Base-by-base conservation (phyloP, 2,797 vertebrate species). In the Serranus cabrilla region DNA sequence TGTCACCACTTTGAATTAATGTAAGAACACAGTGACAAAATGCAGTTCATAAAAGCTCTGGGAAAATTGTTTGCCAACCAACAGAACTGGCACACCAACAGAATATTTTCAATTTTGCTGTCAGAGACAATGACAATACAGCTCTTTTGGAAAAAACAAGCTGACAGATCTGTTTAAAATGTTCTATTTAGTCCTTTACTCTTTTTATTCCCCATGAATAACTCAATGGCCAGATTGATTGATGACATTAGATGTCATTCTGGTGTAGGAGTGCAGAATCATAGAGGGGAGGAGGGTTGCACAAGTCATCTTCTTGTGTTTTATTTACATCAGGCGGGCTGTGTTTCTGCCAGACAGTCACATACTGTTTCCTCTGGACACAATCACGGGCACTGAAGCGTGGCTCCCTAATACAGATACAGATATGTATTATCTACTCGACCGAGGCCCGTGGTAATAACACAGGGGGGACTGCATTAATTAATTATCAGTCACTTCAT, bases 401-500 rank as follows among this genome's bases (percentile, higher is more conserved):
- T 46, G 61, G 21, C 66, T 21, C 12, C 46, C n/a, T 70, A 27
- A 51, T 63, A 34, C 66, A 82, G 74, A 82, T 50, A 67, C n/a
- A 61, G 56, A 75, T 67, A 71, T 52, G 31, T 40, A 56, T 83
- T 59, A 76, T 83, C 79, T 50, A 4, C 45, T 63, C 18, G 2
- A 7, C 45, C 20, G 64, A 58, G 61, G 25, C 39, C 40, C 34
- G 46, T 25, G 25, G 58, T n/a, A 66, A 71, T 55, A 85, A 73
- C n/a, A 42, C 25, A 68, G 23, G 58, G 56, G 58, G 64, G 57
- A 23, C 58, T 63, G 25, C 60, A 65, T 78, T 81, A 71, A 86
- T 86, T 78, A 57, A 80, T 78, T 70, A 73, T 78, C 59, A 62
- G 52, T 79, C 74, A 64, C 65, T 81, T 84, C 63, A 83, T 87